Evolutionary conservation across 2,113 vertebrate species (phyloP).

Genomic region (Dascyllus trimaculatus): DNA sequence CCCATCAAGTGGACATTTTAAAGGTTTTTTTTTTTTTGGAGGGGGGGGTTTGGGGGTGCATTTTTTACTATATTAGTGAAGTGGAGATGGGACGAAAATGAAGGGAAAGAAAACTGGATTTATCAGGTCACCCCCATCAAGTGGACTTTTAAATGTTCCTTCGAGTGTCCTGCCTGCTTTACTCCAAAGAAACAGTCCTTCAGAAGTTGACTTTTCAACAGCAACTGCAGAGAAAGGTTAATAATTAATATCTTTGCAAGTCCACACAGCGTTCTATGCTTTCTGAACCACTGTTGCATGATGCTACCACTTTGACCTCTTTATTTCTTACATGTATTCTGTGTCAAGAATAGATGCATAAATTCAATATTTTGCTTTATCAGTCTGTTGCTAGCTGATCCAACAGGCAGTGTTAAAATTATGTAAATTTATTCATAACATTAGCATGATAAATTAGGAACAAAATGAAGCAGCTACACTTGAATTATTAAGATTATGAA

Average conservation of each 20-base stretch:
- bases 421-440: conserved; percentile 99
- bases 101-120: background rate
- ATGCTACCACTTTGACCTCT: conserved; percentile 16
- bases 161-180: conserved; percentile 13
- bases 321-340: conserved; percentile 6
- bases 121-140: background rate
- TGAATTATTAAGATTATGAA: conserved; percentile 99
- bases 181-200: conserved; percentile 18
- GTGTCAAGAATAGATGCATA: conserved; percentile 1
- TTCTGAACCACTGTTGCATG: conserved; percentile 18
- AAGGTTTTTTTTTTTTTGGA: background rate
- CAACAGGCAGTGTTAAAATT: conserved; percentile 93
- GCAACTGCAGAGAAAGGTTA: conserved; percentile 30
- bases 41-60: no score
- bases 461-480: conserved; percentile 99
- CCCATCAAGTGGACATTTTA: conserved; percentile 17
- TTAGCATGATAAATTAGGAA: conserved; percentile 99
- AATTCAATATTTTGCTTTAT: conserved; percentile 41
- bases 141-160: conserved; percentile 35
- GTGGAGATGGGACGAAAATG: background rate
- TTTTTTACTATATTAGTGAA: background rate
- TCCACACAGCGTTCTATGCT: background rate
- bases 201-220: conserved; percentile 24
- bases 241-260: conserved; percentile 34
- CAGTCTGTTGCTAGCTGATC: conserved; percentile 85